Evolutionary conservation across 2,797 vertebrate genomes (phyloP).

Genomic region (Ataeniobius toweri): DNA sequence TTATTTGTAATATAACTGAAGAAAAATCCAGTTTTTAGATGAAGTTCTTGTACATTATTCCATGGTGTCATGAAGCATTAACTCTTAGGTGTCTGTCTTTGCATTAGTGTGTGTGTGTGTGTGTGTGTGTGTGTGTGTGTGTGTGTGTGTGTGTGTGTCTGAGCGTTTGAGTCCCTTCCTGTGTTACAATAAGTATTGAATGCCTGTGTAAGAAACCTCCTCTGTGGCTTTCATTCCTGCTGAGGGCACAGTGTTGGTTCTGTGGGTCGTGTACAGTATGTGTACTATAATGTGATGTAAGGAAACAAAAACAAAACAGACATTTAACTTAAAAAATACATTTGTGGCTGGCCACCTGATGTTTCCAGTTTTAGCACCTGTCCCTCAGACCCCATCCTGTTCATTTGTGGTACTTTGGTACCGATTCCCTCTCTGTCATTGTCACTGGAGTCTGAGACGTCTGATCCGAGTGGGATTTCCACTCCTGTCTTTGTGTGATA

Average conservation of each 20-base stretch:
- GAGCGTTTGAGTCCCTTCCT: slow-evolving; percentile 28
- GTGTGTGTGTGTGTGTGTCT: slow-evolving; percentile 18
- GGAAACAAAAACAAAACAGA: slow-evolving; percentile 75
- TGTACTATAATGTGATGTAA: slow-evolving; percentile 83
- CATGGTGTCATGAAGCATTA: slow-evolving; percentile 82
- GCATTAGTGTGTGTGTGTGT: slow-evolving; percentile 32
- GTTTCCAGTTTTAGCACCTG: slow-evolving; percentile 60
- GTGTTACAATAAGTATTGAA: slow-evolving; percentile 76
- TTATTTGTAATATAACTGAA: slow-evolving; percentile 72
- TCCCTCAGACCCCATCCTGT: slow-evolving; percentile 16
- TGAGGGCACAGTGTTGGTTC: slow-evolving; percentile 51
- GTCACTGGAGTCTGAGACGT: slow-evolving; percentile 35
- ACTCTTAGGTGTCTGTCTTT: slow-evolving; percentile 66
- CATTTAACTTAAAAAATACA: slow-evolving; percentile 85
- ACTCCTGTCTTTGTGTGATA: slow-evolving; percentile 9
- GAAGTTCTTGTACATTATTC: slow-evolving; percentile 72
- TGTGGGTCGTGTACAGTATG: slow-evolving; percentile 82
- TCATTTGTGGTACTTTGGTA: slow-evolving; percentile 27
- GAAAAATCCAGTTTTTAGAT: slow-evolving; percentile 55
- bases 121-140: slow-evolving; percentile 24
- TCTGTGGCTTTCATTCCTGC: slow-evolving; percentile 52
- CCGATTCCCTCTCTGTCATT: slow-evolving; percentile 9
- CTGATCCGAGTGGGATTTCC: slow-evolving; percentile 36
- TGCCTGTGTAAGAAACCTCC: slow-evolving; percentile 77
- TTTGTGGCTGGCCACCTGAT: slow-evolving; percentile 89